These are phyloP conservation scores for Danaus melanippus DNA, from an alignment of 1,140 invertebrate species.

Conservation along the genomic window DNA sequence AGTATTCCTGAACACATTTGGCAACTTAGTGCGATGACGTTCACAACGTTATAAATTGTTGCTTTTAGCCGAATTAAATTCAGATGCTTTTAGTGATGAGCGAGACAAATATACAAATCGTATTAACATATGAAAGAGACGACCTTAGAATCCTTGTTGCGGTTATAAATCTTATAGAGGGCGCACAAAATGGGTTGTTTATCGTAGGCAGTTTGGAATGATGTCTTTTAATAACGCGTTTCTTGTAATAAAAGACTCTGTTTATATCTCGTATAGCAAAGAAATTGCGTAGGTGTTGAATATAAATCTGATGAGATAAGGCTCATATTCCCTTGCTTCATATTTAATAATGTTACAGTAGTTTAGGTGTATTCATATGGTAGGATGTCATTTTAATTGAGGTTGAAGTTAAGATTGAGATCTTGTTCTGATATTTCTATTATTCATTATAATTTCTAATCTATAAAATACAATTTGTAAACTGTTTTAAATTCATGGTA, in stretches of 20 bases:
- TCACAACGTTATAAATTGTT: conserved; percentile 47
- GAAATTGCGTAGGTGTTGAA: conserved; percentile 14
- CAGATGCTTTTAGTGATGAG: conserved; percentile 15
- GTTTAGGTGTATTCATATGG: conserved; percentile 18
- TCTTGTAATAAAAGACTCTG: conserved; percentile 33
- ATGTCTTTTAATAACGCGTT: conserved; percentile 49
- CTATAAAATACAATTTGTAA: no score
- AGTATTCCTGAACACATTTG: conserved; percentile 12
- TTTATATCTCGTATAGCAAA: conserved; percentile 21
- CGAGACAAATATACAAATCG: conserved; percentile 19
- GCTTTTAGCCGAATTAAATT: conserved; percentile 56
- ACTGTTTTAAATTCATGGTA: no score
- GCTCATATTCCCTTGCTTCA: conserved; percentile 14
- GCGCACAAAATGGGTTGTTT: conserved; percentile 43
- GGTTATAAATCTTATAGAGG: conserved; percentile 31
- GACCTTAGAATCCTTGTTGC: conserved; percentile 14
- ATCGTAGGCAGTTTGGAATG: conserved; percentile 44
- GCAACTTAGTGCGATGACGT: conserved; percentile 19
- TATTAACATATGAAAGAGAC: conserved; percentile 15
- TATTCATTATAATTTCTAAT: no score
- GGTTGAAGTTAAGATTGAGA: not conserved
- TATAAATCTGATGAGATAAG: conserved; percentile 21
- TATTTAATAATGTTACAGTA: conserved; percentile 11
- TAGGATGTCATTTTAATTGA: conserved; percentile 8
- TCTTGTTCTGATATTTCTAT: no score